A percentile compares a stretch with the other conserved stretches of the same genome.
phyloP scores from a whole-genome alignment of 2,113 vertebrate species.

The Anhinga anhinga region DNA sequence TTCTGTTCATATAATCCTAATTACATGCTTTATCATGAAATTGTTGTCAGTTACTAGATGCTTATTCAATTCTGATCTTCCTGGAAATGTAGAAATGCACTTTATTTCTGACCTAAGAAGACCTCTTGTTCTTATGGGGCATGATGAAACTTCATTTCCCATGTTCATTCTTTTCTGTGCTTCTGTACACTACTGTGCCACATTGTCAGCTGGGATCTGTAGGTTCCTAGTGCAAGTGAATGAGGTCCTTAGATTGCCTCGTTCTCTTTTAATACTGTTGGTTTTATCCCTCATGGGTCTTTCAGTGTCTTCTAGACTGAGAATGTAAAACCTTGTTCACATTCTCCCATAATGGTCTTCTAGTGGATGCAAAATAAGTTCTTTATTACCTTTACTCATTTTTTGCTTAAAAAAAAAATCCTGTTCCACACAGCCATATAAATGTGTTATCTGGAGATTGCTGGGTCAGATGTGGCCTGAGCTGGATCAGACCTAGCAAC shows the following conservation, averaged over 20 bases:
- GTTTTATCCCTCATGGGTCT: background rate
- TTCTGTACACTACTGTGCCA: background rate
- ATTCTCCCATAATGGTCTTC: background rate
- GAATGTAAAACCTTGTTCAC: background rate
- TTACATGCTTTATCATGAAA: slow-evolving; percentile 41
- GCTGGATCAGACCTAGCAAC: background rate
- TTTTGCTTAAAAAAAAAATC: background rate
- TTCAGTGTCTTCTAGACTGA: background rate
- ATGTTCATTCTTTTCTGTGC: background rate
- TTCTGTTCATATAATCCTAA: slow-evolving; percentile 34
- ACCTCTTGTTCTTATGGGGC: background rate
- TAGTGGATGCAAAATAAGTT: background rate
- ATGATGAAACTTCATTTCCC: background rate
- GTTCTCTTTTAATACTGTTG: background rate
- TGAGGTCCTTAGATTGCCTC: background rate
- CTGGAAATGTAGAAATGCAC: background rate
- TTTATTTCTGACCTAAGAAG: background rate
- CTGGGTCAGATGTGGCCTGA: background rate
- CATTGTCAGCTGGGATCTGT: background rate
- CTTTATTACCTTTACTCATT: background rate
- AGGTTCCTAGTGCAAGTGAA: background rate
- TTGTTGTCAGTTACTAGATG: slow-evolving; percentile 8
- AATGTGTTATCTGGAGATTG: background rate
- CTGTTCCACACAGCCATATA: background rate
- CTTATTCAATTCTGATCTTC: background rate